Percentiles rank a stretch among this genome's conserved stretches.
These are phyloP conservation scores for Cinara cedri DNA, from an alignment of 2,888 invertebrate species.

Conservation along the genomic window DNA sequence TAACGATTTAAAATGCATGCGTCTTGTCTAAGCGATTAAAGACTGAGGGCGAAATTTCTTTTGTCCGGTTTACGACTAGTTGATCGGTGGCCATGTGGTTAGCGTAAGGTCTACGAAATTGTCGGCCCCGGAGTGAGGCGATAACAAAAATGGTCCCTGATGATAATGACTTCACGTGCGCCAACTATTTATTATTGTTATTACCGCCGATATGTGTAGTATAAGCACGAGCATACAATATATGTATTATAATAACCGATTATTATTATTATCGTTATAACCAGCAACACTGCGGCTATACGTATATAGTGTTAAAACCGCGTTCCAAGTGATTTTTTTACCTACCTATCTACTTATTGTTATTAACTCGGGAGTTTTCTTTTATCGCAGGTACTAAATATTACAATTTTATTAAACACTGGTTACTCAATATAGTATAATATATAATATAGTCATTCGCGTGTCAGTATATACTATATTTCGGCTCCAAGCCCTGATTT, in stretches of 20 bases:
- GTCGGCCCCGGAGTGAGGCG: constrained; percentile 15
- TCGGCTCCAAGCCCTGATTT: no score
- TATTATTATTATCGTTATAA: neutral
- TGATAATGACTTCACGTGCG: constrained; percentile 39
- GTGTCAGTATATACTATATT: no score
- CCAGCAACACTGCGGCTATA: no score
- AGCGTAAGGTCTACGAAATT: constrained; percentile 21
- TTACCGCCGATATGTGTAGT: neutral
- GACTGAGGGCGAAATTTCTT: neutral
- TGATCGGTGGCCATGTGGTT: neutral
- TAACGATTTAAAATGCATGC: no score
- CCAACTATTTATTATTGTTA: constrained; percentile 35
- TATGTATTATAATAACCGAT: constrained; percentile 36
- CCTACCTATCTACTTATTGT: no score
- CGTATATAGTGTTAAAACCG: constrained; percentile 24
- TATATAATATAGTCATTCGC: no score
- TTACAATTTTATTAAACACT: no score
- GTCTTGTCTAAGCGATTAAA: neutral
- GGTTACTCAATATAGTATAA: no score
- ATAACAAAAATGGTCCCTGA: constrained; percentile 5
- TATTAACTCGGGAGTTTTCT: no score
- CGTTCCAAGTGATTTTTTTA: constrained; percentile 26
- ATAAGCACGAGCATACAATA: no score
- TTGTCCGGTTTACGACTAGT: neutral
- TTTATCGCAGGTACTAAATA: no score